Evolutionary conservation across 2,797 vertebrate genomes (phyloP), one percentile per base, ranked within the genome.

Genomic region (Chanos chanos): DNA sequence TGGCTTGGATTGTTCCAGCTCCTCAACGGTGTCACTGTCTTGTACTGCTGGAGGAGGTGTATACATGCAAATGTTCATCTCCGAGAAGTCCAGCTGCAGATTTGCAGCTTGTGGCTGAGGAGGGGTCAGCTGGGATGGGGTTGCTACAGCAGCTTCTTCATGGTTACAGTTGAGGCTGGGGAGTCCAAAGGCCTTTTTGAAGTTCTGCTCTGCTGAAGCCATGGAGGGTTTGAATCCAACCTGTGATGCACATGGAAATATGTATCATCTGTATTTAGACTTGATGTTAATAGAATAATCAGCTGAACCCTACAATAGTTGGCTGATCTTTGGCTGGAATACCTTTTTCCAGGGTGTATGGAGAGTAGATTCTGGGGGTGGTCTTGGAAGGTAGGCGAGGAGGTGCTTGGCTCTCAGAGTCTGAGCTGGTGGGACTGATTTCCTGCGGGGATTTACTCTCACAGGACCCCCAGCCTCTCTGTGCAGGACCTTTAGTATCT

Each of bases 311-410:
- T n/a, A n/a, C n/a, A 9, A 12, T 41, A 25, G 44, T 22, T 21
- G 25, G 59, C 7, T 41, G 16, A 52, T 44, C 33, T 9, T 10
- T 8, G 41, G 55, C 31, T 28, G n/a, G n/a, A n/a, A 16, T 59
- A 56, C 18, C 62, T 75, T 73, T 3, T 80, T 71, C 70, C 86
- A 83, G 15, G 85, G 77, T 67, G 75, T 69, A 6, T 80, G 83
- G 7, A 12, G 66, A 51, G 71, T 36, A 1, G 71, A 68, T 36
- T 85, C 79, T 0, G 77, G 55, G 19, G 77, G 76, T 0, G 85
- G 81, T 66, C 86, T 79, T 0, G 86, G 87, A 45, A 91, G 78
- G 69, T 86, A 86, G 0, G 89, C 85, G 74, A 89, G 76, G 75
- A 88, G 80, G 45, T 87, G 86, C 78, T 87, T 87, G 9, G 87